phyloP scores from a whole-genome alignment of 2,888 invertebrate species.

The Drosophila conformis region DNA sequence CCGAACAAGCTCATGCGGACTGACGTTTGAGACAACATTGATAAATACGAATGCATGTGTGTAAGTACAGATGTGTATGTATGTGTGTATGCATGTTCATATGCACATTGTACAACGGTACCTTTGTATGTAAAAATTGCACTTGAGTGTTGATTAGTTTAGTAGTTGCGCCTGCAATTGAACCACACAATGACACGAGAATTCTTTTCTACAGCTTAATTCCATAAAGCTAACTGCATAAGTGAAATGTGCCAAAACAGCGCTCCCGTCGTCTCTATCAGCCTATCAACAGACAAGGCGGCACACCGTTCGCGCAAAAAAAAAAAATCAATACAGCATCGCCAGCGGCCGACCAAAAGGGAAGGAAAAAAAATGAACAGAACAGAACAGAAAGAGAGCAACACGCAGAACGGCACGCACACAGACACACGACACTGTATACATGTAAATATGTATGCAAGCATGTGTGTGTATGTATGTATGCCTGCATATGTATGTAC shows the following conservation, averaged over 20 bases:
- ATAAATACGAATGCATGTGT: slow-evolving; percentile 8
- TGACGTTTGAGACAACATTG: slow-evolving; percentile 11
- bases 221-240: slow-evolving; percentile 46
- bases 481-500: slow-evolving; percentile 13
- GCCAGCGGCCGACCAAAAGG: slow-evolving; percentile 49
- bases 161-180: slow-evolving; percentile 44
- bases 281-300: slow-evolving; percentile 19
- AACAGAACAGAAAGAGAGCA: slow-evolving; percentile 54
- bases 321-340: slow-evolving; percentile 77
- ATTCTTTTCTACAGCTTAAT: slow-evolving; percentile 30
- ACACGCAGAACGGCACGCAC: slow-evolving; percentile 46
- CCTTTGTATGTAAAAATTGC: slow-evolving; percentile 42
- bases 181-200: slow-evolving; percentile 5
- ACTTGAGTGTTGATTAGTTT: slow-evolving; percentile 47
- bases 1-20: slow-evolving; percentile 19
- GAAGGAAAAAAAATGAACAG: slow-evolving; percentile 57
- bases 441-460: slow-evolving; percentile 25
- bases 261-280: slow-evolving; percentile 2
- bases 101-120: slow-evolving; percentile 15
- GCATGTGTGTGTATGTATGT: slow-evolving; percentile 15
- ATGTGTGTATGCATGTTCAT: neutral
- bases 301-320: slow-evolving; percentile 57
- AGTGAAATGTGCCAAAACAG: slow-evolving; percentile 47
- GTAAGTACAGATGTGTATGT: neutral
- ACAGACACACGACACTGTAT: slow-evolving; percentile 19